These are phyloP conservation scores for Anoura caudifer DNA, from an alignment of 2,113 vertebrate species.

Conservation along the genomic window DNA sequence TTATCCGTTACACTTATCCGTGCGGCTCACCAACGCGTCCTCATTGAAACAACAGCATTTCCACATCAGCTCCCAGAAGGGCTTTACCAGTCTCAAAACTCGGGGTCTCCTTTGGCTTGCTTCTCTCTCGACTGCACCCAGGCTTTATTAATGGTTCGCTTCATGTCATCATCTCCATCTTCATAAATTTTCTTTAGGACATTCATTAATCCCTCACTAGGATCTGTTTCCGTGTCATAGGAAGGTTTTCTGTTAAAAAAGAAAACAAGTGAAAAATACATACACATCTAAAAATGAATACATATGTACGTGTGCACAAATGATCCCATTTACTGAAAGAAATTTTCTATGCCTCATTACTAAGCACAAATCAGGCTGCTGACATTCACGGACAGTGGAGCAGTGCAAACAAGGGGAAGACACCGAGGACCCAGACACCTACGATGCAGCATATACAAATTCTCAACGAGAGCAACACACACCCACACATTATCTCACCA, in stretches of 20 bases:
- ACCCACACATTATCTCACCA: background rate
- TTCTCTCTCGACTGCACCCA: constrained; percentile 98
- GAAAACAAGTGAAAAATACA: background rate
- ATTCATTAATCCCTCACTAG: constrained; percentile 95
- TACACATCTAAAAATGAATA: background rate
- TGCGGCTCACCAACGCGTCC: constrained; percentile 72
- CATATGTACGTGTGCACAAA: background rate
- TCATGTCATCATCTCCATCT: constrained; percentile 98
- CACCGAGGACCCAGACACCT: background rate
- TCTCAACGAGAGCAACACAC: background rate
- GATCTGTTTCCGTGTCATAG: constrained; percentile 88
- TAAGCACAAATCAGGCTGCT: background rate
- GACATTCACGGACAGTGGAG: background rate
- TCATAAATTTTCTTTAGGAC: constrained; percentile 97
- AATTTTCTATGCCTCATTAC: background rate
- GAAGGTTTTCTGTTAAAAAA: constrained; percentile 87
- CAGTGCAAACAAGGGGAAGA: background rate
- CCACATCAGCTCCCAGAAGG: constrained; percentile 52
- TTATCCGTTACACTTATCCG: constrained; percentile 62
- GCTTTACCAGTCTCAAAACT: constrained; percentile 82
- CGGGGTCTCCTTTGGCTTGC: constrained; percentile 89
- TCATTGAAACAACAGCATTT: constrained; percentile 73
- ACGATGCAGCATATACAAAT: too few relatives aligned
- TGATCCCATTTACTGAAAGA: background rate
- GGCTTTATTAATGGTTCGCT: constrained; percentile 97